Conservation (phyloP, 2,888 invertebrate genomes). For the Metopia argyrocephala region DNA sequence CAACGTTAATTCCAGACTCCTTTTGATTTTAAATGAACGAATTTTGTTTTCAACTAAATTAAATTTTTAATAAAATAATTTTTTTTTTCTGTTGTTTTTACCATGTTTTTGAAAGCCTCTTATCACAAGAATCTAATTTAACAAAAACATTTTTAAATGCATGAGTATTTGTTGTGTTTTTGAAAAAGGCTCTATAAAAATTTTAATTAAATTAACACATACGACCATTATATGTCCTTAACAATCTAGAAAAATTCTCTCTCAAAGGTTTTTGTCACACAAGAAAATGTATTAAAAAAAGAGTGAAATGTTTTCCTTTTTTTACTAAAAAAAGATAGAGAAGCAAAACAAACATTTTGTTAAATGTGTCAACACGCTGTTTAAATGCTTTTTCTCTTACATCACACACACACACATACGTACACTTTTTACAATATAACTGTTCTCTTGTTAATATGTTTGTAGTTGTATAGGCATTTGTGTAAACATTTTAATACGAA, state of each 20-base stretch:
- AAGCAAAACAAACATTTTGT: constrained; percentile 48
- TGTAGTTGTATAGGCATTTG: neutral
- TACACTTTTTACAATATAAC: neutral
- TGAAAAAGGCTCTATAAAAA: neutral
- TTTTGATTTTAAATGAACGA: too few relatives aligned
- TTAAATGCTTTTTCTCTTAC: constrained; percentile 37
- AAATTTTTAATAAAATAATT: too few relatives aligned
- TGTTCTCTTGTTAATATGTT: neutral
- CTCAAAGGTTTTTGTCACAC: neutral
- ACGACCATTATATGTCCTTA: neutral
- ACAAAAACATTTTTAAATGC: neutral
- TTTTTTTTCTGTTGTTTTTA: too few relatives aligned
- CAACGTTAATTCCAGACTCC: too few relatives aligned
- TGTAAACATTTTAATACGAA: neutral
- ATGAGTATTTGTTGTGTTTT: neutral
- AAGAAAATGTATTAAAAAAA: neutral
- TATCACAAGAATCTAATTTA: too few relatives aligned
- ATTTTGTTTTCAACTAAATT: too few relatives aligned
- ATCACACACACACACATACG: constrained; percentile 15
- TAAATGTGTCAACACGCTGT: constrained; percentile 60
- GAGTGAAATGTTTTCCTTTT: neutral
- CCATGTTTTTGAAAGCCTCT: too few relatives aligned
- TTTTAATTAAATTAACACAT: neutral
- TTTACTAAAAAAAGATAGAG: neutral
- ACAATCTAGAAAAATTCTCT: neutral